Evolutionary conservation across 37 sponge, comb jelly and placozoan species (phyloP), one percentile per base, ranked within the genome.

Genomic region (Axinella damicornis): DNA sequence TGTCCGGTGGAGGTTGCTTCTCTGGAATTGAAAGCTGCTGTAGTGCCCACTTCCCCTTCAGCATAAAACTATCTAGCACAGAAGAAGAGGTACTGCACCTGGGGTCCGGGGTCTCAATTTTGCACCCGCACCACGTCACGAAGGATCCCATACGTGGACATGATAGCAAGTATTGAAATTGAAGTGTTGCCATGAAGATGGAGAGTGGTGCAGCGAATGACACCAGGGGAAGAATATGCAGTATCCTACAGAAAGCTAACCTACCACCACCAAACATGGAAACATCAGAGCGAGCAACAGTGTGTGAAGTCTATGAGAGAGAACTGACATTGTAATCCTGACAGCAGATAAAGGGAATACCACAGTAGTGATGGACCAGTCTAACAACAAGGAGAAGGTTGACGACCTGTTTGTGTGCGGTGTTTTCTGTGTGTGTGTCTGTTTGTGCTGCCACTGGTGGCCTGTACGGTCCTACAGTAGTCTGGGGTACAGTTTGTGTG

Each of bases 401-500:
- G n/a, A n/a, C n/a, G n/a, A n/a, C n/a, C n/a, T n/a, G n/a, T n/a
- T n/a, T n/a, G n/a, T n/a, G n/a, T n/a, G n/a, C n/a, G 4, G 46
- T 46, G 4, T 46, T 9, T 12, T 9, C 9, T 46, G 46, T 46
- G 46, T 9, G 4, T 46, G 46, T 46, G n/a, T n/a, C n/a, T n/a
- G n/a, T n/a, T n/a, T n/a, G n/a, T n/a, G n/a, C n/a, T n/a, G n/a
- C n/a, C n/a, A n/a, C n/a, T n/a, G n/a, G n/a, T n/a, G n/a, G n/a
- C 46, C 46, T 46, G 46, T 46, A 46, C 4, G 6, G 9, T 9
- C 9, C 9, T 46, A 9, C 86, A 85, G 40, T 62, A 85, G 53
- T 85, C 71, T 1, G 53, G 15, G 35, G 78, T 85, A 71, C 86
- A 85, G 18, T 77, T 22, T 2, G 67, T 31, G 61, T 85, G 78